phyloP scores from a whole-genome alignment of 2,888 invertebrate species.

The Gymnocheta viridis region DNA sequence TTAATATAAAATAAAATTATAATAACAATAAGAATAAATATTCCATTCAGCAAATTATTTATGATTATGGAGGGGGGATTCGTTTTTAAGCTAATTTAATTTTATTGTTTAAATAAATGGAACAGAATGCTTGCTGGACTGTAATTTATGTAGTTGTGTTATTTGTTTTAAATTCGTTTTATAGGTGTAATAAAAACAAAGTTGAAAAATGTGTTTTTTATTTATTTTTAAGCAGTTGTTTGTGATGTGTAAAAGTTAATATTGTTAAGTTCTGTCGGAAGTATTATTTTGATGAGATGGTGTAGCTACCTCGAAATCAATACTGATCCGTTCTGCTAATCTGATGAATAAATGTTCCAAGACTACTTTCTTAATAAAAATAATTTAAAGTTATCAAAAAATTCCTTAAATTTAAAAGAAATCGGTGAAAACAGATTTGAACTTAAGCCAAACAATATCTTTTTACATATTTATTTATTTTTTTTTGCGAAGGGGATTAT shows the following conservation, averaged over 20 bases:
- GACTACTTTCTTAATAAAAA: no score
- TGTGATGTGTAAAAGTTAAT: neutral
- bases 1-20: slow-evolving; percentile 10
- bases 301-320: no score
- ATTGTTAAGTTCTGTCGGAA: no score
- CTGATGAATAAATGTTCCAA: no score
- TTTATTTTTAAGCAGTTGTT: neutral
- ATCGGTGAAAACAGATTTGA: no score
- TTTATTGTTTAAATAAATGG: slow-evolving; percentile 47
- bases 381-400: no score
- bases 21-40: slow-evolving; percentile 56
- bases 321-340: no score
- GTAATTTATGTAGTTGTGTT: neutral
- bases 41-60: slow-evolving; percentile 45
- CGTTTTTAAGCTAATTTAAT: slow-evolving; percentile 39
- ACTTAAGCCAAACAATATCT: no score
- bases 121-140: slow-evolving; percentile 44
- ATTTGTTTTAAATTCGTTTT: neutral
- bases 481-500: no score
- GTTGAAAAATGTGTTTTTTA: neutral
- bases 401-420: no score
- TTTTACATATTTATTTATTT: no score
- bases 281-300: no score
- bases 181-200: neutral
- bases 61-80: slow-evolving; percentile 40